Base-by-base conservation (phyloP, 2,888 invertebrate genomes). In the Athalia cordata region DNA sequence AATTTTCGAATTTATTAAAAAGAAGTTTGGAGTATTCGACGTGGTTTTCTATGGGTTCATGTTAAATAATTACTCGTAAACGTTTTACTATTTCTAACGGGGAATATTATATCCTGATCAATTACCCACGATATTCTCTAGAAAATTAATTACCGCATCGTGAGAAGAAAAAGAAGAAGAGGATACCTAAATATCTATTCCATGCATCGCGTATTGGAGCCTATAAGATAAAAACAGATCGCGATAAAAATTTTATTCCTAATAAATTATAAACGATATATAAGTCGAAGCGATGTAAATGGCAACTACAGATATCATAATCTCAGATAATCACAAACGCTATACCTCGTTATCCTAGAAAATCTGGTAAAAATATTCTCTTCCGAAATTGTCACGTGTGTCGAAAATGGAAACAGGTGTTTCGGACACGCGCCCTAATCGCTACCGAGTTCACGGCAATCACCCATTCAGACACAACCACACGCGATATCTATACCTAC, bases 391-490 rank as follows among this genome's bases (percentile, higher is more conserved):
- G 68, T 68, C 72, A 59, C 49, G 72, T 61, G 47, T 45, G 47
- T 52, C 13, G 15, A 15, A 13, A 4, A 52, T 7, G 45, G 72
- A 13, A 8, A 47, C 72, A 72, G 72, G 72, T 72, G 72, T 57
- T 72, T 59, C 59, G 72, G 47, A 59, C 59, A 57, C 13, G 59
- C 47, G 45, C 47, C 59, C 72, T 72, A 72, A 72, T 72, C 72
- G 72, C 61, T 72, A 55, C 68, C 52, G 29, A 68, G 68, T 68
- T 55, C 68, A 43, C 43, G 52, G 49, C 68, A 55, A 9, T 49
- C 9, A 13, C 29, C 29, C 29, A 29, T 29, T 29, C 29, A 2
- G 29, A 29, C 29, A 29, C 29, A 29, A 29, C 29, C 29, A 29
- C 29, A 29, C 29, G 29, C 29, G 29, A 29, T 29, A 29, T 29